Percentiles rank a stretch among this genome's conserved stretches.
Conservation (phyloP, 2,797 vertebrate species). For the Alfaro cultratus region DNA sequence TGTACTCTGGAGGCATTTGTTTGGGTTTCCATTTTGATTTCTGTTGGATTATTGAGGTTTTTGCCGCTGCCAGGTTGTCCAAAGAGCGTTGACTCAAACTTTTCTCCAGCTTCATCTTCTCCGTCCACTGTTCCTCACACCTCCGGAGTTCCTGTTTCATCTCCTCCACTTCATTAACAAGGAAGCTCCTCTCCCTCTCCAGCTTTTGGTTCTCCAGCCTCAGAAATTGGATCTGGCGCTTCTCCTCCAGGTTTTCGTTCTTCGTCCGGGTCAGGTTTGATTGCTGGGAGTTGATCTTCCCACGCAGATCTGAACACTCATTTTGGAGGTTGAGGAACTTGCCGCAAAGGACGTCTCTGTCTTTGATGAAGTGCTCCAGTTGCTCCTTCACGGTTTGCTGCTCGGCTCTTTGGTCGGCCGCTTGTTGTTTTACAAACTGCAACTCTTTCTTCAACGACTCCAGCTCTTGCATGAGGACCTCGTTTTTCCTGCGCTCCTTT, state of each 20-base stretch:
- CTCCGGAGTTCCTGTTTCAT: not conserved
- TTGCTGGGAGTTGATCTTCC: not conserved
- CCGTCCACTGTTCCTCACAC: not conserved
- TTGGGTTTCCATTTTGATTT: not conserved
- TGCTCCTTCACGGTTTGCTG: not conserved
- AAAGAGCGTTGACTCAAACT: accelerated
- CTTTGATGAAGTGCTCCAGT: not conserved
- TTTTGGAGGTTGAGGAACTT: not conserved
- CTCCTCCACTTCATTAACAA: not conserved
- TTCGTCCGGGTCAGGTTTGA: not conserved
- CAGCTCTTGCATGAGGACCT: not conserved
- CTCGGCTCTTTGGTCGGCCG: not conserved
- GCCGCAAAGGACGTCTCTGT: not conserved
- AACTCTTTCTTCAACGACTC: not conserved
- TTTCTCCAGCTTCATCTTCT: slow-evolving; percentile 9
- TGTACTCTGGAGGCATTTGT: not conserved
- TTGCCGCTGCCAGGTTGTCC: not conserved
- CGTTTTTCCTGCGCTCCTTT: slow-evolving; percentile 5
- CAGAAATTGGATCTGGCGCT: slow-evolving; percentile 15
- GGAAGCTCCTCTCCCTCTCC: not conserved
- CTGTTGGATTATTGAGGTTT: not conserved
- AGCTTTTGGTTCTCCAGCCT: slow-evolving; percentile 14
- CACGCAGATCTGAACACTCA: not conserved
- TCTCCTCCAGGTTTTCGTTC: not conserved
- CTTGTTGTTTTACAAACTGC: not conserved